phyloP scores from a whole-genome alignment of 2,113 vertebrate species.

The Paramormyrops kingsleyae region DNA sequence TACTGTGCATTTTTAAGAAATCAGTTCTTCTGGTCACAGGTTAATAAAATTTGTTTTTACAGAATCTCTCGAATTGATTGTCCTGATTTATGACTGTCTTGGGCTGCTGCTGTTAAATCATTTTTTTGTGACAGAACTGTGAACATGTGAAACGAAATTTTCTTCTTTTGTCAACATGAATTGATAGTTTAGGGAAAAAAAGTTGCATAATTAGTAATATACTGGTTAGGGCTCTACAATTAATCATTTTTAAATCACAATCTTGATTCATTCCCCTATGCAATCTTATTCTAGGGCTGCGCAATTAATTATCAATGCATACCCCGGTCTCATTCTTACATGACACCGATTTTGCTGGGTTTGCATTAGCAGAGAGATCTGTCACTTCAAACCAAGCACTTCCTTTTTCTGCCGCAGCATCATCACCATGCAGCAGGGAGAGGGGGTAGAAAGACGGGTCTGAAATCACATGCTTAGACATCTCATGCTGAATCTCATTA shows the following conservation, averaged over 20 bases:
- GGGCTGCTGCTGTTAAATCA: not conserved
- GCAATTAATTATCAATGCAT: not conserved
- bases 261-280: not conserved
- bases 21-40: not conserved
- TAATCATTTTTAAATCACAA: not conserved
- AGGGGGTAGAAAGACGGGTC: not conserved
- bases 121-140: not conserved
- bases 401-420: not conserved
- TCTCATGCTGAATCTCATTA: not conserved
- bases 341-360: not conserved
- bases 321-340: not conserved
- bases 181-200: not conserved
- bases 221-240: not conserved
- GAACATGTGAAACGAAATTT: not conserved
- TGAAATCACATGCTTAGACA: not conserved
- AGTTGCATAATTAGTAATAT: not conserved
- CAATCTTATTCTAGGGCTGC: not conserved
- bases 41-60: slow-evolving; percentile 6
- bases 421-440: not conserved
- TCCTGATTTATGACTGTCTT: not conserved
- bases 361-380: not conserved
- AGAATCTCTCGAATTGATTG: not conserved
- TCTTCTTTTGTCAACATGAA: not conserved
- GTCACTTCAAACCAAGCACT: not conserved
- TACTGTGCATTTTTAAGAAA: slow-evolving; percentile 39